These are phyloP conservation scores for Araneus ventricosus DNA, from an alignment of 1,140 invertebrate genomes.

Conservation along the genomic window DNA sequence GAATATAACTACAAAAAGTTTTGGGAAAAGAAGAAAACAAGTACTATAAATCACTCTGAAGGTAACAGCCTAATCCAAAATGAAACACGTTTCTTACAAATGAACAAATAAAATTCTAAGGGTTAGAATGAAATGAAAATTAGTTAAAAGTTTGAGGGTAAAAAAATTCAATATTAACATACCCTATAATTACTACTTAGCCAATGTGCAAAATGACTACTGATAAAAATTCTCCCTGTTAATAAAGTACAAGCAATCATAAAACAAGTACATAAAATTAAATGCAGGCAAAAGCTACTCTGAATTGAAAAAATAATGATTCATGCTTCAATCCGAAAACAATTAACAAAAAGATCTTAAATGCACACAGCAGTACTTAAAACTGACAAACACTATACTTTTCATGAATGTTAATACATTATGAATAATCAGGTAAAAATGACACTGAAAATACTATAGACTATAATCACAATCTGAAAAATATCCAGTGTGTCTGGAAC, in stretches of 20 bases:
- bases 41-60: background rate
- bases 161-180: slow-evolving; percentile 70
- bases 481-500: background rate
- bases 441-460: background rate
- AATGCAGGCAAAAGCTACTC: slow-evolving; percentile 72
- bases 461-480: background rate
- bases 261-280: slow-evolving; percentile 48
- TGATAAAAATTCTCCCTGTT: slow-evolving; percentile 72
- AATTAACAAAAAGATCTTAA: slow-evolving; percentile 35
- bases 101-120: background rate
- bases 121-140: slow-evolving; percentile 54
- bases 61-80: slow-evolving; percentile 10
- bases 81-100: background rate
- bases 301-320: slow-evolving; percentile 56
- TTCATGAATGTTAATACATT: background rate
- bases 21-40: background rate
- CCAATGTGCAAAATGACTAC: slow-evolving; percentile 75
- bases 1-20: background rate
- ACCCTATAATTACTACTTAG: slow-evolving; percentile 74
- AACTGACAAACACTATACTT: background rate
- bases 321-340: slow-evolving; percentile 62
- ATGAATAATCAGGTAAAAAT: background rate
- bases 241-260: slow-evolving; percentile 74
- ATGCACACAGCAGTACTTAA: slow-evolving; percentile 35
- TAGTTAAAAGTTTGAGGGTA: slow-evolving; percentile 45